Percentiles rank a stretch among this genome's conserved stretches.
These are phyloP conservation scores for Urocitellus parryii DNA, from an alignment of 2,113 vertebrate species.

Conservation along the genomic window DNA sequence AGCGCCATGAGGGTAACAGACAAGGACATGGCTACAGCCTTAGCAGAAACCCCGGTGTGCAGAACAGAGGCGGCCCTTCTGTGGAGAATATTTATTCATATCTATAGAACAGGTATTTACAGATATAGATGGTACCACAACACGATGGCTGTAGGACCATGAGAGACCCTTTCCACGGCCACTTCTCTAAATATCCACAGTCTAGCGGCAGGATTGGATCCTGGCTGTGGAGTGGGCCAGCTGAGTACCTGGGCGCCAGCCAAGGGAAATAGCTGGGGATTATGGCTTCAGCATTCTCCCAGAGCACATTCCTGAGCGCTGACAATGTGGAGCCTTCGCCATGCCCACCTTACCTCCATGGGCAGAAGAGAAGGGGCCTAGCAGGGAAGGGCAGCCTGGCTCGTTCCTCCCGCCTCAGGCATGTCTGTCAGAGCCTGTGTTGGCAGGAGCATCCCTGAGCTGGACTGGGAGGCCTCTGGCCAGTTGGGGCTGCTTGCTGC, in stretches of 20 bases:
- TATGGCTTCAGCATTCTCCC: conserved; percentile 73
- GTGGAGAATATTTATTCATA: conserved; percentile 74
- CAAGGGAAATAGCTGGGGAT: conserved; percentile 78
- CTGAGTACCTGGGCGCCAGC: conserved; percentile 71
- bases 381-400: rapidly evolving
- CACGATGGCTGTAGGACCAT: background rate
- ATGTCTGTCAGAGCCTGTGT: background rate
- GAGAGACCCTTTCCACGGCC: background rate
- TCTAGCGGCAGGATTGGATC: background rate
- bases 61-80: background rate
- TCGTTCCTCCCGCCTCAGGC: background rate
- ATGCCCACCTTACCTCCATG: background rate
- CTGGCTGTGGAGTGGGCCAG: conserved; percentile 47
- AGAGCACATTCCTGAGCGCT: conserved; percentile 79
- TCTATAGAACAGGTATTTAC: conserved; percentile 77
- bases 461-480: background rate
- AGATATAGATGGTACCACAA: conserved; percentile 24
- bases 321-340: conserved; percentile 39
- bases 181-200: background rate
- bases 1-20: too few relatives aligned
- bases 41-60: background rate
- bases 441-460: conserved; percentile 17
- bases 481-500: background rate
- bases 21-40: rapidly evolving
- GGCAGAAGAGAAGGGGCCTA: background rate